Percentiles rank a stretch among this genome's conserved stretches.
Evolutionary conservation across 2,797 vertebrate species (phyloP).

Genomic region (Rhincodon typus): DNA sequence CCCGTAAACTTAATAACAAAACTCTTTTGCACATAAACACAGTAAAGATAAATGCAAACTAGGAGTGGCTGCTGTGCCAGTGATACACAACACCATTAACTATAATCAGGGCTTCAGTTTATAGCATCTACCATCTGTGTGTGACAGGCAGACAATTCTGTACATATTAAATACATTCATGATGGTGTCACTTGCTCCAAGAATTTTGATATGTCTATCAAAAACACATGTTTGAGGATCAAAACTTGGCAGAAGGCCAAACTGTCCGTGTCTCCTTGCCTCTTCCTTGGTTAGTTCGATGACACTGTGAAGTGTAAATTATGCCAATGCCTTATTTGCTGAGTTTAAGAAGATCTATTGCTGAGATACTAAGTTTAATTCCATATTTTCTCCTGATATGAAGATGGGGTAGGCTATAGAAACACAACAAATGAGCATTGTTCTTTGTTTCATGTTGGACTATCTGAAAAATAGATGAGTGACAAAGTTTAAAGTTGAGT

Average conservation of each 20-base stretch:
- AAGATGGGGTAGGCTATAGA: background rate
- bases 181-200: background rate
- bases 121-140: slow-evolving; percentile 26
- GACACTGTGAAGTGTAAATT: background rate
- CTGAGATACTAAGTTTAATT: slow-evolving; percentile 9
- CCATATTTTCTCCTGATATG: background rate
- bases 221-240: slow-evolving; percentile 24
- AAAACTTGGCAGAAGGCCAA: background rate
- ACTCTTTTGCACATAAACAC: slow-evolving; percentile 37
- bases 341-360: background rate
- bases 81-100: slow-evolving; percentile 29
- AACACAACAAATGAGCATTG: background rate
- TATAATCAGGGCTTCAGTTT: slow-evolving; percentile 32
- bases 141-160: slow-evolving; percentile 35
- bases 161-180: slow-evolving; percentile 30
- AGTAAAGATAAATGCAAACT: slow-evolving; percentile 13
- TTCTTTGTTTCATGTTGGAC: background rate
- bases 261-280: background rate
- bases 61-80: slow-evolving; percentile 20
- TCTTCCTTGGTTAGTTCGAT: background rate
- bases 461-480: background rate
- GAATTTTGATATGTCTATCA: background rate
- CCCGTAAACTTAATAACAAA: slow-evolving; percentile 29
- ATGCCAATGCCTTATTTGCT: background rate
- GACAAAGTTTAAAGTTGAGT: background rate